Conservation (phyloP, 2,113 vertebrate species). For the Daphoenositta chrysoptera region DNA sequence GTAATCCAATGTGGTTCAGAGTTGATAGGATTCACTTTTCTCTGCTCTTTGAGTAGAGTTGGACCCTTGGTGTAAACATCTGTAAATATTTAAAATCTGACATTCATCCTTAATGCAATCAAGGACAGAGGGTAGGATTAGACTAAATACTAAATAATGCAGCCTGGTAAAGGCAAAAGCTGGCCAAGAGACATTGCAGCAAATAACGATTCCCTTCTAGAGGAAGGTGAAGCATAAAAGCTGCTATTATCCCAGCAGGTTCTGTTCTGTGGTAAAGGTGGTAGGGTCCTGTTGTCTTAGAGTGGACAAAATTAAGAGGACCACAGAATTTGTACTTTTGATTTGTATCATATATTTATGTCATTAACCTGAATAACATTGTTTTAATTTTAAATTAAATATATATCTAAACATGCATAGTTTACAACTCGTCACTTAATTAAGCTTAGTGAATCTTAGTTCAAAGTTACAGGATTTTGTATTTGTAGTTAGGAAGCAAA, state of each 20-base stretch:
- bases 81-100: slow-evolving; percentile 10
- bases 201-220: neutral
- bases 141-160: slow-evolving; percentile 16
- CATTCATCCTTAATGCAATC: neutral
- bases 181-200: neutral
- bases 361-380: neutral
- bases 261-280: neutral
- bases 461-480: neutral
- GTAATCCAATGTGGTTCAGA: neutral
- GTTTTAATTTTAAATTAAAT: neutral
- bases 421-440: neutral
- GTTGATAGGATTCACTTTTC: neutral
- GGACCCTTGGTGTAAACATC: neutral
- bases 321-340: neutral
- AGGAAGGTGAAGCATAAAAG: neutral
- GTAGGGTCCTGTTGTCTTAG: neutral
- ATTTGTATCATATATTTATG: neutral
- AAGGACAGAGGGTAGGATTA: neutral
- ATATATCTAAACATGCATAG: neutral
- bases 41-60: neutral
- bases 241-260: neutral
- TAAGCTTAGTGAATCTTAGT: neutral
- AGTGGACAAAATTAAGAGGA: neutral
- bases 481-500: neutral
- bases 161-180: neutral